Conservation (phyloP, 2,888 invertebrate genomes). For the Strigamia maritima region DNA sequence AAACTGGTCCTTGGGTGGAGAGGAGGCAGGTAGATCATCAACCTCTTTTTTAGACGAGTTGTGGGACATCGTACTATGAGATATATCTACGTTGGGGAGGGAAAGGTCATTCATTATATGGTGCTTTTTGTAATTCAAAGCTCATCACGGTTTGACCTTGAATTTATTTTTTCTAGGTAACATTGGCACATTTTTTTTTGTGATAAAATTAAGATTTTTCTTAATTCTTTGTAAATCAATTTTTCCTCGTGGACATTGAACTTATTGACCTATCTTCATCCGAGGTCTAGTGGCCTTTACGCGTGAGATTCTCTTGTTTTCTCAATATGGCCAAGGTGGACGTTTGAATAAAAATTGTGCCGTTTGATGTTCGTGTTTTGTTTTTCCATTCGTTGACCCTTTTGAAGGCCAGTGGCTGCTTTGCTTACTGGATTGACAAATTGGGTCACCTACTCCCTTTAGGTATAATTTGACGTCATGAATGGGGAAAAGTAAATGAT, state of each 20-base stretch:
- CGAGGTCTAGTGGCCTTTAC: background rate
- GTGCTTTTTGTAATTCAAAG: conserved; percentile 8
- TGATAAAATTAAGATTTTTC: background rate
- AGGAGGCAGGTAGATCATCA: conserved; percentile 30
- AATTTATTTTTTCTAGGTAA: background rate
- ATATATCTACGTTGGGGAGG: background rate
- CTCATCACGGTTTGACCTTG: conserved; percentile 10
- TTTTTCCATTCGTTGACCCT: conserved; percentile 34
- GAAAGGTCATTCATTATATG: conserved; percentile 8
- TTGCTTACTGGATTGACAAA: conserved; percentile 30
- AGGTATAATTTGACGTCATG: conserved; percentile 15
- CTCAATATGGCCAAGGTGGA: conserved; percentile 5
- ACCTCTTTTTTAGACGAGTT: conserved; percentile 28
- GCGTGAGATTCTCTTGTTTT: conserved; percentile 28
- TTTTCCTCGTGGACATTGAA: background rate
- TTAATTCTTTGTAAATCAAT: no score
- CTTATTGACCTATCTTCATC: background rate
- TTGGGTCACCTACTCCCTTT: conserved; percentile 32
- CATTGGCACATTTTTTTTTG: background rate
- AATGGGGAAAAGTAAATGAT: conserved; percentile 18
- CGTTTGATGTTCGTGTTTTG: conserved; percentile 16
- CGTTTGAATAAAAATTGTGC: conserved; percentile 1
- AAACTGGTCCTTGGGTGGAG: conserved; percentile 28
- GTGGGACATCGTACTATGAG: conserved; percentile 26
- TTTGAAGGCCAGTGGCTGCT: conserved; percentile 31